Conservation (phyloP, 2,888 invertebrate genomes). For the Danaus chrysippus region DNA sequence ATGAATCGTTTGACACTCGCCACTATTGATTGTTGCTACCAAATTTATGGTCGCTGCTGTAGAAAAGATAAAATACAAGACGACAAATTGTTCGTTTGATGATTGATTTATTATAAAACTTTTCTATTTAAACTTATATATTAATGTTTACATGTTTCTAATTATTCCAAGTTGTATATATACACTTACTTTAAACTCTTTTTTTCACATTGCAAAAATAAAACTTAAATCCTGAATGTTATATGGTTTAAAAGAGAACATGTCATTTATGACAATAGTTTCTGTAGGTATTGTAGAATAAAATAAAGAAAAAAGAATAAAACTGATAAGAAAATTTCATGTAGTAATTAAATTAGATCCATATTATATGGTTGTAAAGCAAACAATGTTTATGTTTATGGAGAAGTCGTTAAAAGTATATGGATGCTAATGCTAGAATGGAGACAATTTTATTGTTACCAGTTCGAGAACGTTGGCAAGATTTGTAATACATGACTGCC, state of each 20-base stretch:
- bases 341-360: constrained; percentile 13
- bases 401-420: constrained; percentile 24
- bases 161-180: no score
- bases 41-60: constrained; percentile 8
- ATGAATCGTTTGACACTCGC: constrained; percentile 52
- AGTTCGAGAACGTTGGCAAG: not conserved
- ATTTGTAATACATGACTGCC: not conserved
- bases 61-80: not conserved
- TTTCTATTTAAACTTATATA: no score
- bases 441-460: not conserved
- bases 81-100: not conserved
- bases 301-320: no score
- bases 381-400: constrained; percentile 20
- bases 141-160: no score
- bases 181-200: no score
- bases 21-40: constrained; percentile 31
- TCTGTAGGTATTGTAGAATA: no score
- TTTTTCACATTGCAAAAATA: no score
- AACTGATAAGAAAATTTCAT: not conserved
- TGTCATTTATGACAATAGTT: no score
- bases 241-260: no score
- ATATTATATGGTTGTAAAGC: constrained; percentile 14
- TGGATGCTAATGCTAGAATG: constrained; percentile 24
- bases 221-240: no score
- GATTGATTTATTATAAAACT: not conserved